Evolutionary conservation across 92 coral and sea anemone species (phyloP).

Genomic region (Zoanthus sansibaricus): DNA sequence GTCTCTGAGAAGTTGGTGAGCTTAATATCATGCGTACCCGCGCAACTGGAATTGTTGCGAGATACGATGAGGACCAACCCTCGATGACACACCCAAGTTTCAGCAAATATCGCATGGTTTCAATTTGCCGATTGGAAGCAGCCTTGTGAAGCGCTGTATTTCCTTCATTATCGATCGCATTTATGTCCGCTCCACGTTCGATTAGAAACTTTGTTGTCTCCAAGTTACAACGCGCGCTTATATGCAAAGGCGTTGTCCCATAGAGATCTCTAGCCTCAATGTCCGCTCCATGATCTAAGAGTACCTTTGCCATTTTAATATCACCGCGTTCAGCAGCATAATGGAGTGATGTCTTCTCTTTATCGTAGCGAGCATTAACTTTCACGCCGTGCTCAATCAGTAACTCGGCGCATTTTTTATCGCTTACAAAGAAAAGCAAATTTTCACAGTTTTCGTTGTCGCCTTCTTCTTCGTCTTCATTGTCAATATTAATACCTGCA

Average conservation of each 20-base stretch:
- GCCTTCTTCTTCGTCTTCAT: background rate
- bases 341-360: constrained; percentile 30
- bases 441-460: constrained; percentile 25
- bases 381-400: constrained; percentile 28
- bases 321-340: constrained; percentile 48
- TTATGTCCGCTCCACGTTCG: constrained; percentile 37
- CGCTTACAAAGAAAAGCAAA: constrained; percentile 42
- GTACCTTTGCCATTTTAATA: constrained; percentile 36
- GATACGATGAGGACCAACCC: constrained; percentile 39
- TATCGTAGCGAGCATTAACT: constrained; percentile 38
- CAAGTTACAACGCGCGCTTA: constrained; percentile 25
- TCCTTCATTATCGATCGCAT: constrained; percentile 15
- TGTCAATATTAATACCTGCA: constrained; percentile 11
- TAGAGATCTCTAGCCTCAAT: constrained; percentile 34
- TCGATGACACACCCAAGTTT: constrained; percentile 36
- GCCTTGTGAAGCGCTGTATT: constrained; percentile 41
- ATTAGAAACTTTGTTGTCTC: constrained; percentile 34
- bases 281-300: constrained; percentile 38
- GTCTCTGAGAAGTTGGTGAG: constrained; percentile 33
- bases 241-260: constrained; percentile 40
- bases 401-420: constrained; percentile 28
- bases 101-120: constrained; percentile 32
- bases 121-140: constrained; percentile 33
- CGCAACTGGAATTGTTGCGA: constrained; percentile 30
- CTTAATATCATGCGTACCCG: constrained; percentile 33